Percentiles rank a stretch among this genome's conserved stretches.
These are phyloP conservation scores for Clinocottus analis DNA, from an alignment of 2,113 vertebrate species.

Conservation along the genomic window DNA sequence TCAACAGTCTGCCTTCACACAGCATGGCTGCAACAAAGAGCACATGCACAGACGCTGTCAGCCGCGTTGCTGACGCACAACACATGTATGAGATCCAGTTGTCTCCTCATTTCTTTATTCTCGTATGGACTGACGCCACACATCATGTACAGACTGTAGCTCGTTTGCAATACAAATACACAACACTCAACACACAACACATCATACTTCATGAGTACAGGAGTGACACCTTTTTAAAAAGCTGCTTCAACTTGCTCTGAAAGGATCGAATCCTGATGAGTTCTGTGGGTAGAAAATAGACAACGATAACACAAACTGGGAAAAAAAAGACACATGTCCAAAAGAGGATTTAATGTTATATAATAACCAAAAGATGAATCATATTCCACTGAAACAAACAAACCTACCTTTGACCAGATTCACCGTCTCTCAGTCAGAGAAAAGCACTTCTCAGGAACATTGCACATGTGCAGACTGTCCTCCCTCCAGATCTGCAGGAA, in stretches of 20 bases:
- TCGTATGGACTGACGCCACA: background rate
- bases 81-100: background rate
- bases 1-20: slow-evolving; percentile 90
- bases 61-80: background rate
- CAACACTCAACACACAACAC: background rate
- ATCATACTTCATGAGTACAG: background rate
- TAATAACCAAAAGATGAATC: background rate
- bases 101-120: background rate
- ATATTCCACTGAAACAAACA: background rate
- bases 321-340: background rate
- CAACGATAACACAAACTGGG: background rate
- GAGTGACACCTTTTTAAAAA: background rate
- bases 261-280: background rate
- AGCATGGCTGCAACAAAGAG: slow-evolving; percentile 86
- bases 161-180: background rate
- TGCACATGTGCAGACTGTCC: background rate
- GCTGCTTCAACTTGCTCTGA: background rate
- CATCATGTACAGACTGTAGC: background rate
- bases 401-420: slow-evolving; percentile 52
- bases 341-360: background rate
- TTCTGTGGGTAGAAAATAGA: background rate
- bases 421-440: background rate
- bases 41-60: slow-evolving; percentile 10
- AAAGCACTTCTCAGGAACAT: background rate
- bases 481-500: background rate